These are phyloP conservation scores for Cacatua alba DNA, from an alignment of 2,113 vertebrate genomes.

Conservation along the genomic window DNA sequence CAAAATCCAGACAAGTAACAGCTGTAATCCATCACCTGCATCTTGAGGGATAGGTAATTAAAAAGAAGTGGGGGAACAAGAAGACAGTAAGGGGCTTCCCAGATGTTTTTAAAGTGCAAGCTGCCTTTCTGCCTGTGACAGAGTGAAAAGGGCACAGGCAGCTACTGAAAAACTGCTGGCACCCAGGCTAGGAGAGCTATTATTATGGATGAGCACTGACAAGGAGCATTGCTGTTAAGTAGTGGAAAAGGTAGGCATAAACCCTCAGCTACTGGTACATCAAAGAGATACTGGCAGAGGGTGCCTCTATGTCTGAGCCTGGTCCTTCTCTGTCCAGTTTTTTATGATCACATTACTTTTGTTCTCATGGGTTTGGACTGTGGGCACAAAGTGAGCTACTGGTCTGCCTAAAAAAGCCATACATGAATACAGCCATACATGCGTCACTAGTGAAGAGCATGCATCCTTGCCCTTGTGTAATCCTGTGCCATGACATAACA, in stretches of 20 bases:
- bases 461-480: neutral
- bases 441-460: neutral
- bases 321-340: neutral
- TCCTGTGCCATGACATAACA: neutral
- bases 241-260: neutral
- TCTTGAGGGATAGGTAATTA: neutral
- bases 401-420: neutral
- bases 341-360: neutral
- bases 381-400: neutral
- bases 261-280: neutral
- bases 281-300: neutral
- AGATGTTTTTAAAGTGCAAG: neutral
- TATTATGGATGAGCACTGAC: rapidly evolving
- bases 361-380: neutral
- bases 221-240: neutral
- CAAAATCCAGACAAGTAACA: neutral
- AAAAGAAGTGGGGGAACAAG: neutral
- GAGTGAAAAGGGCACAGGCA: neutral
- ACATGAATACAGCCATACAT: neutral
- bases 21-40: neutral
- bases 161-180: neutral
- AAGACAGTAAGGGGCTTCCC: neutral
- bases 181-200: neutral
- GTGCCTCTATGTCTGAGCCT: neutral
- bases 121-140: neutral